Conservation (phyloP, 2,888 invertebrate genomes). For the Cantharis rustica region DNA sequence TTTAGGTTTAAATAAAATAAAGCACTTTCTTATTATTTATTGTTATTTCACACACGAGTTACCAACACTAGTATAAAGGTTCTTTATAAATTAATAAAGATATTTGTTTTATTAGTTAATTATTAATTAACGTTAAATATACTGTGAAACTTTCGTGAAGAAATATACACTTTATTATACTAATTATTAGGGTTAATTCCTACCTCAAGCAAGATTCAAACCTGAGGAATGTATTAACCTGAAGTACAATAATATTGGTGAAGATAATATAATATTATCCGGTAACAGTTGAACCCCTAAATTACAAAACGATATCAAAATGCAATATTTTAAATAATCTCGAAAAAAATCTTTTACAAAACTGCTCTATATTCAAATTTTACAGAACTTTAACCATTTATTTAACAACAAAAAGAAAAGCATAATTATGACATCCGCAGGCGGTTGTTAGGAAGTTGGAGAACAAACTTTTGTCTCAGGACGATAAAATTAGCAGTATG, state of each 20-base stretch:
- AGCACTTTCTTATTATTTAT: neutral
- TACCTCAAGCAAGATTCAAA: neutral
- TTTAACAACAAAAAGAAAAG: conserved; percentile 9
- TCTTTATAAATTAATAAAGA: neutral
- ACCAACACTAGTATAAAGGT: neutral
- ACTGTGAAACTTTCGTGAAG: neutral
- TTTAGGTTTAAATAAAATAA: neutral
- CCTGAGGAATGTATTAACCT: neutral
- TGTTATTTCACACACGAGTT: neutral
- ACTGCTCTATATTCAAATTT: conserved; percentile 9
- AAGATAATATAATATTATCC: neutral
- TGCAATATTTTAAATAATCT: neutral
- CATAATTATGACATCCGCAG: conserved; percentile 12
- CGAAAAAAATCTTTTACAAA: neutral
- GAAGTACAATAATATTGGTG: neutral
- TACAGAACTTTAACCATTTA: conserved; percentile 9
- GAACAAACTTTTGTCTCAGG: conserved; percentile 17
- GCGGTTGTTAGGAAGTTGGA: conserved; percentile 11
- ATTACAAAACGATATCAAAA: neutral
- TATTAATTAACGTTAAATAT: no score
- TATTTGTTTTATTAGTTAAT: neutral
- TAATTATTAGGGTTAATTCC: neutral
- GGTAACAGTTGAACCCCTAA: neutral
- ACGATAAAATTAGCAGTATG: conserved; percentile 20
- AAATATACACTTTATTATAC: neutral